phyloP scores from a whole-genome alignment of 1,140 invertebrate species.

The Radopholus similis region DNA sequence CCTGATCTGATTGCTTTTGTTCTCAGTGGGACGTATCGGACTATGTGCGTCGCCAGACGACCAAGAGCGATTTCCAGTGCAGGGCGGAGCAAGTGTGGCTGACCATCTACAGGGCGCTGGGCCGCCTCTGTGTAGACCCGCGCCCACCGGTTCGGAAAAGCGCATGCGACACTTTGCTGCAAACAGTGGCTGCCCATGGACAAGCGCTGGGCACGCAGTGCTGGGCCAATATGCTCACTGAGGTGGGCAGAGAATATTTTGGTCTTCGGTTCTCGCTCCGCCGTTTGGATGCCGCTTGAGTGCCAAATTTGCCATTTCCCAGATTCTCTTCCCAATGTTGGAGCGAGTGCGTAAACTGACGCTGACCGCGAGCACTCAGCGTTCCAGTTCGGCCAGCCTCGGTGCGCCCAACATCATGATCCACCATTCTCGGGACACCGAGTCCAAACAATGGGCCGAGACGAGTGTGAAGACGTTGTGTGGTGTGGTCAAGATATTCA shows the following conservation, averaged over 20 bases:
- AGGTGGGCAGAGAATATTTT: slow-evolving; percentile 32
- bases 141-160: slow-evolving; percentile 92
- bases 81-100: slow-evolving; percentile 55
- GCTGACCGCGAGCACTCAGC: slow-evolving; percentile 84
- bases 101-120: slow-evolving; percentile 61
- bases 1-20: slow-evolving; percentile 12
- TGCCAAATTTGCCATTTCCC: slow-evolving; percentile 26
- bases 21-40: slow-evolving; percentile 60
- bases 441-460: slow-evolving; percentile 98
- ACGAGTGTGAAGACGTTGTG: slow-evolving; percentile 72
- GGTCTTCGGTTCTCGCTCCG: background rate
- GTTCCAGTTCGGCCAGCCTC: slow-evolving; percentile 71
- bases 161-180: slow-evolving; percentile 75
- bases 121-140: slow-evolving; percentile 87
- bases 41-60: slow-evolving; percentile 40
- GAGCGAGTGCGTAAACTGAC: slow-evolving; percentile 85
- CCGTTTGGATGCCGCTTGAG: background rate
- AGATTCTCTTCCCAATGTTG: slow-evolving; percentile 88
- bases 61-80: slow-evolving; percentile 3
- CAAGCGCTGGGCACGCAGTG: slow-evolving; percentile 43
- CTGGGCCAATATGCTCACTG: slow-evolving; percentile 51
- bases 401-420: slow-evolving; percentile 84
- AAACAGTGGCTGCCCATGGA: slow-evolving; percentile 91
- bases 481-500: slow-evolving; percentile 59
- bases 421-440: slow-evolving; percentile 95